Base-by-base conservation (phyloP, 2,888 invertebrate species). In the Himalopsyche anomala region DNA sequence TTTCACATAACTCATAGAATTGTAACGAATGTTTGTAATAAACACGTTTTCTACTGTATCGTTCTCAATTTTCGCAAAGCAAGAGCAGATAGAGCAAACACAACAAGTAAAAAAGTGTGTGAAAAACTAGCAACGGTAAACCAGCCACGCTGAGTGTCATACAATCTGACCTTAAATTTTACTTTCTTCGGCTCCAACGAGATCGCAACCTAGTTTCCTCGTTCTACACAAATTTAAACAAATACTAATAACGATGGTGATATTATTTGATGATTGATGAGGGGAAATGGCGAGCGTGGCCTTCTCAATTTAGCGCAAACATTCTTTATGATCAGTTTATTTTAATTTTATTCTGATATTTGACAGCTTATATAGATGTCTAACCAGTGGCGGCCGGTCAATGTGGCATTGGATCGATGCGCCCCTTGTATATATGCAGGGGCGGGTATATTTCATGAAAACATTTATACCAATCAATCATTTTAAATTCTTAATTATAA, bases 101-200 rank as follows among this genome's bases (percentile, higher is more conserved):
- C 62, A 69, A 55, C 69, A 42, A 42, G 83, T 42, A 56, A 55
- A 55, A 40, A 69, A 19, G 40, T 83, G 83, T 83, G 83, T 83
- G 83, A 85, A 85, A 83, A 85, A 85, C 79, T 83, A 45, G 55
- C 79, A 85, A 85, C 85, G 85, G 85, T 85, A 85, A 85, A 85
- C 56, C 74, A 80, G 11, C 36, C 2, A 74, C 74, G 15, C 74
- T 5, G 28, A 82, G 80, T 85, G 85, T 85, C 85, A 81, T 36
- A 36, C 74, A 83, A 85, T 80, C 83, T 85, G 85, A 85, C 85
- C 85, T 85, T 85, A 85, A 85, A 85, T 83, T 85, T 85, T 85
- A 85, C 85, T 85, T 85, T 85, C 82, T 83, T 84, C 80, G 55
- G 84, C 83, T 85, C 85, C 82, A 80, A 85, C 82, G 83, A 85